Evolutionary conservation across 2,797 vertebrate genomes (phyloP).

Genomic region (Argya squamiceps): DNA sequence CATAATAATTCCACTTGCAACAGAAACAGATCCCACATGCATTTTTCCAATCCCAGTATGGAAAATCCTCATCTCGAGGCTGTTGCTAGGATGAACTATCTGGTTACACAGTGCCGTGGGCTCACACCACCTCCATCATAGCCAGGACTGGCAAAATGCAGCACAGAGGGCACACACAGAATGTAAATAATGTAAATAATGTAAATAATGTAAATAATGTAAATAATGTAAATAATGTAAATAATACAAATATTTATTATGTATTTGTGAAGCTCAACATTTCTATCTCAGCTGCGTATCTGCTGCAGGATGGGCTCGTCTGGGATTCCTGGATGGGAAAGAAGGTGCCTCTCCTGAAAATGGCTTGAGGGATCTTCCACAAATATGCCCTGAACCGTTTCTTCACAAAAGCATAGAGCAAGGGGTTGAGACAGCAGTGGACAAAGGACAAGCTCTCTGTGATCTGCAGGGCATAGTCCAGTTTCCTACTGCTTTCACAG

Average conservation of each 20-base stretch:
- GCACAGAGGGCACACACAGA: fast-evolving
- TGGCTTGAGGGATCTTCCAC: constrained; percentile 14
- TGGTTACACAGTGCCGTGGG: not conserved
- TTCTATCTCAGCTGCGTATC: constrained; percentile 30
- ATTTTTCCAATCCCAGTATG: not conserved
- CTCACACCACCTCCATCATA: not conserved
- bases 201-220: not conserved
- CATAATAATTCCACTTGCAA: not conserved
- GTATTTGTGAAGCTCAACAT: constrained; percentile 29
- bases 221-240: not conserved
- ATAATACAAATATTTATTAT: not conserved
- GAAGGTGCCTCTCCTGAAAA: not conserved
- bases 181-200: not conserved
- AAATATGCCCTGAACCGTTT: constrained; percentile 55
- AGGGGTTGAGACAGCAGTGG: constrained; percentile 76
- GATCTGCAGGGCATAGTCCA: constrained; percentile 77
- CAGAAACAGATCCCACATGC: fast-evolving
- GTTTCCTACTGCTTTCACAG: constrained; percentile 64
- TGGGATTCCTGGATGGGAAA: constrained; percentile 3
- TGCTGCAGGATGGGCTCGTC: constrained; percentile 21
- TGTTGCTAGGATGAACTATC: not conserved
- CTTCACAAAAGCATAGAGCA: constrained; percentile 75
- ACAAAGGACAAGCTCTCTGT: constrained; percentile 79
- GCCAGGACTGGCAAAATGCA: not conserved
- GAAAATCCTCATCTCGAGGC: not conserved